Percentiles rank a stretch among this genome's conserved stretches.
phyloP scores from a whole-genome alignment of 2,888 invertebrate genomes.

The Venusia cambrica region DNA sequence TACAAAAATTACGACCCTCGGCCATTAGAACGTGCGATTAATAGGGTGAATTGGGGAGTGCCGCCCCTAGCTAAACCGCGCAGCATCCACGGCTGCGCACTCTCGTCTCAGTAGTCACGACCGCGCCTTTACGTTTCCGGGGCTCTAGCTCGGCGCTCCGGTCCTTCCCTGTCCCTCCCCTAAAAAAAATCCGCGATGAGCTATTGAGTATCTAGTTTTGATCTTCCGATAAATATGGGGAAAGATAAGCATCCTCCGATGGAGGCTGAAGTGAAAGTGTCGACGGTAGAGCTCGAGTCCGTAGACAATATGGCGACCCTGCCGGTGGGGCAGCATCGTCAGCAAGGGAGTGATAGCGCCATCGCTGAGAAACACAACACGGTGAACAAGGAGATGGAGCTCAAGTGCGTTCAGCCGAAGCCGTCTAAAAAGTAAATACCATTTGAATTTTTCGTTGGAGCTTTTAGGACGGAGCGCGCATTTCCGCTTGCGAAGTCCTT shows the following conservation, averaged over 20 bases:
- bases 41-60: conserved; percentile 62
- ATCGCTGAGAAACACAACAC: conserved; percentile 91
- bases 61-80: conserved; percentile 68
- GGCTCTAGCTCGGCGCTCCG: conserved; percentile 48
- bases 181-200: conserved; percentile 45
- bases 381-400: conserved; percentile 92
- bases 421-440: conserved; percentile 92
- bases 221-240: conserved; percentile 60
- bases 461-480: too few relatives aligned
- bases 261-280: conserved; percentile 92
- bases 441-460: too few relatives aligned
- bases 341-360: conserved; percentile 85
- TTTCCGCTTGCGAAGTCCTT: too few relatives aligned
- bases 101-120: conserved; percentile 58
- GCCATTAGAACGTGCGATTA: conserved; percentile 37
- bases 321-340: conserved; percentile 89
- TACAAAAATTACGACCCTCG: conserved; percentile 56
- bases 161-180: conserved; percentile 49
- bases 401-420: conserved; percentile 91
- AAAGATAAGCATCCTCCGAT: conserved; percentile 74
- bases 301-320: conserved; percentile 94
- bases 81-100: conserved; percentile 77
- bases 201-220: conserved; percentile 37
- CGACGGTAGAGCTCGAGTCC: conserved; percentile 92
- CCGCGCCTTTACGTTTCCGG: conserved; percentile 68